A percentile compares a stretch with the other conserved stretches of the same genome.
These are phyloP conservation scores for Enchytraeus crypticus DNA, from an alignment of 2,888 invertebrate genomes.

Conservation along the genomic window DNA sequence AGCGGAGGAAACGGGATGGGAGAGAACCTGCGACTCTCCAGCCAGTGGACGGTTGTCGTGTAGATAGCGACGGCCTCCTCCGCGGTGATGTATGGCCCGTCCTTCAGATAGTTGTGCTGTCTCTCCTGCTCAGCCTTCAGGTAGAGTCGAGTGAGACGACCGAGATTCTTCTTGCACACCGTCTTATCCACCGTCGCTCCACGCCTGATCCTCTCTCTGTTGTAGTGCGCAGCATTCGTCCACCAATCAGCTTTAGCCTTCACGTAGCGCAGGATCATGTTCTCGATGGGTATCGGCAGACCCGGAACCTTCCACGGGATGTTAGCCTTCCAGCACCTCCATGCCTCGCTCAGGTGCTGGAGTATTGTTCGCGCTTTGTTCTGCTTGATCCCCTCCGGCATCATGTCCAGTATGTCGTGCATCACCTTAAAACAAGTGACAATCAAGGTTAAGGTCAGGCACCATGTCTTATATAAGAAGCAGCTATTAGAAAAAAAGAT, in stretches of 20 bases:
- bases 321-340: slow-evolving; percentile 99
- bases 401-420: slow-evolving; percentile 99
- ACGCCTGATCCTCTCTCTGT: slow-evolving; percentile 91
- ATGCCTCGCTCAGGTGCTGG: slow-evolving; percentile 97
- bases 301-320: slow-evolving; percentile 99
- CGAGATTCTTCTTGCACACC: slow-evolving; percentile 98
- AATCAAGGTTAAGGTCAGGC: too few species aligned
- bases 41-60: slow-evolving; percentile 98
- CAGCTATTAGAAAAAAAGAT: too few species aligned
- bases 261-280: slow-evolving; percentile 98
- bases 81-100: slow-evolving; percentile 97
- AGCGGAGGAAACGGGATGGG: slow-evolving; percentile 99
- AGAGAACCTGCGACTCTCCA: slow-evolving; percentile 93
- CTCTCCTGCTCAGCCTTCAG: slow-evolving; percentile 95
- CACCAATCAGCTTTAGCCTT: slow-evolving; percentile 99
- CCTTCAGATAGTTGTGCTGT: slow-evolving; percentile 98
- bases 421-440: slow-evolving; percentile 49
- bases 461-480: too few species aligned
- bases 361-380: slow-evolving; percentile 97
- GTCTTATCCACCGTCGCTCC: slow-evolving; percentile 99
- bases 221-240: slow-evolving; percentile 99
- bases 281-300: slow-evolving; percentile 95
- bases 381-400: slow-evolving; percentile 99
- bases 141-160: slow-evolving; percentile 89
- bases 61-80: slow-evolving; percentile 99